phyloP scores from a whole-genome alignment of 2,797 vertebrate genomes.

The Lagorchestes hirsutus region DNA sequence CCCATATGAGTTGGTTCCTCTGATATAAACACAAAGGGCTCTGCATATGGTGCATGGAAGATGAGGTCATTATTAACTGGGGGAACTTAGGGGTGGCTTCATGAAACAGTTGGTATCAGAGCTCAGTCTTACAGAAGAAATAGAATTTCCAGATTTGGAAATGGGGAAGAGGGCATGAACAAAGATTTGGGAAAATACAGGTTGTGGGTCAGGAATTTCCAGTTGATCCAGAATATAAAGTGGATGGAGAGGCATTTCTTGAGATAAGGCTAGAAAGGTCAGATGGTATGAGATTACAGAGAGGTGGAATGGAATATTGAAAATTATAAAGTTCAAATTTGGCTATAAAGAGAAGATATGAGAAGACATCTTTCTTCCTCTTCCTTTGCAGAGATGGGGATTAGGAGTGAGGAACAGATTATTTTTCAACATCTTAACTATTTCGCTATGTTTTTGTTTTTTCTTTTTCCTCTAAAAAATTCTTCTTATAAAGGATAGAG shows the following conservation, averaged over 20 bases:
- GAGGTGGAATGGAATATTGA: not conserved
- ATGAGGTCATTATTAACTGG: not conserved
- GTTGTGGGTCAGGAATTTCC: not conserved
- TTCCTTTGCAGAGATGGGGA: not conserved
- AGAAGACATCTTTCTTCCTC: not conserved
- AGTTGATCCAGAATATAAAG: not conserved
- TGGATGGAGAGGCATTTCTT: not conserved
- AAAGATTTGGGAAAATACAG: not conserved
- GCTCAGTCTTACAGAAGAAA: not conserved
- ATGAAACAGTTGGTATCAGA: not conserved
- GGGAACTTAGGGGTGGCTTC: not conserved
- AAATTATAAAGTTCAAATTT: not conserved
- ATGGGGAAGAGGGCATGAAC: not conserved
- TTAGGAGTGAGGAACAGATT: not conserved
- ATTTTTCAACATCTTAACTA: not conserved
- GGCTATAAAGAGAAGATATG: not conserved
- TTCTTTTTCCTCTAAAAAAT: not conserved
- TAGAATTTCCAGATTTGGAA: not conserved
- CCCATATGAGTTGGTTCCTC: not conserved
- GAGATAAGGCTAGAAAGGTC: not conserved
- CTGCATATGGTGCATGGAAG: not conserved
- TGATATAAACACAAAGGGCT: not conserved
- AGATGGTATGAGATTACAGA: not conserved
- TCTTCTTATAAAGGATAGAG: not conserved
- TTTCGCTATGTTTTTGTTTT: not conserved